Evolutionary conservation across 2,113 vertebrate genomes (phyloP).

Genomic region (Pyxicephalus adspersus): DNA sequence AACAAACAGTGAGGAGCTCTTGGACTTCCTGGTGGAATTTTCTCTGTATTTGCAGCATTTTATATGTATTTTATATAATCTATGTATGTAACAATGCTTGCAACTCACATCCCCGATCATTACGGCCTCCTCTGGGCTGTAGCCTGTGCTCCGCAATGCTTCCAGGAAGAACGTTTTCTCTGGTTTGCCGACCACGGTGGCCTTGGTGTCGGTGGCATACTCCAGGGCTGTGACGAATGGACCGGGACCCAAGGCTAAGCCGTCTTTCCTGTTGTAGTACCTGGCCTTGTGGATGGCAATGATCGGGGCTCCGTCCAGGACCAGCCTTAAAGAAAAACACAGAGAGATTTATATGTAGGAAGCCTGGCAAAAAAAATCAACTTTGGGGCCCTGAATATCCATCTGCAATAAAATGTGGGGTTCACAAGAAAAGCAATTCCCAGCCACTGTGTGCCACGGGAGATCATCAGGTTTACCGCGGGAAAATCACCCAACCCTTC

Average conservation of each 20-base stretch:
- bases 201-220: constrained; percentile 82
- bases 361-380: neutral
- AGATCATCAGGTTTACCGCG: too few relatives aligned
- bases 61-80: too few relatives aligned
- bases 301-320: constrained; percentile 88
- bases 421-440: too few relatives aligned
- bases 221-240: constrained; percentile 90
- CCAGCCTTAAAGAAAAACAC: constrained; percentile 70
- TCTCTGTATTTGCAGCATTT: neutral
- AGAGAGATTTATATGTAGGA: neutral
- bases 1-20: neutral
- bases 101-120: constrained; percentile 95
- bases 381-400: too few relatives aligned
- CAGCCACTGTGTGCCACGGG: too few relatives aligned
- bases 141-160: constrained; percentile 76
- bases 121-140: constrained; percentile 77
- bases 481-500: too few relatives aligned
- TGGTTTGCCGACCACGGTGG: constrained; percentile 91
- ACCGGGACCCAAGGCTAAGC: constrained; percentile 90
- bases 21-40: too few relatives aligned
- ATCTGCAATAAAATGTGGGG: too few relatives aligned
- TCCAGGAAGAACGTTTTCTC: constrained; percentile 89
- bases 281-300: constrained; percentile 95
- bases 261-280: constrained; percentile 90
- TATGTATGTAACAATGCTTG: neutral